A percentile compares a stretch with the other conserved stretches of the same genome.
Conservation (phyloP, 2,888 invertebrate genomes). For the Opisthograptis luteolata region DNA sequence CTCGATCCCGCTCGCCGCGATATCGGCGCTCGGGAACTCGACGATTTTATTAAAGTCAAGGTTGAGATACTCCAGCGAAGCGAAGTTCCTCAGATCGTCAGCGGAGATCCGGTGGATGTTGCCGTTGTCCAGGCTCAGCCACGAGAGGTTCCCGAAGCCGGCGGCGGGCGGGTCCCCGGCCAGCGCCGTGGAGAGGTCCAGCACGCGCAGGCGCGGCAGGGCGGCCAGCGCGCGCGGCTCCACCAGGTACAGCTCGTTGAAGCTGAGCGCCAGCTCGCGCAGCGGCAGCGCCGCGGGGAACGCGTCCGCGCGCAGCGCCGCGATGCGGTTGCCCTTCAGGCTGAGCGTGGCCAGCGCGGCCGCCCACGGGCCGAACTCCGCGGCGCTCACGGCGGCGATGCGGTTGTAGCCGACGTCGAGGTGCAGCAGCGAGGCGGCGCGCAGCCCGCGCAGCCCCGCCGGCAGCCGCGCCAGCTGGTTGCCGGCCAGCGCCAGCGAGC, state of each 20-base stretch:
- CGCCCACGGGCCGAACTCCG: constrained; percentile 90
- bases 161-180: constrained; percentile 88
- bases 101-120: constrained; percentile 85
- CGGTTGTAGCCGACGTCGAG: constrained; percentile 93
- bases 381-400: constrained; percentile 86
- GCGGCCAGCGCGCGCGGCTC: constrained; percentile 87
- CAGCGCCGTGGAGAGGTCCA: constrained; percentile 92
- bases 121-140: constrained; percentile 93
- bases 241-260: constrained; percentile 91
- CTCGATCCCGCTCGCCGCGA: constrained; percentile 54
- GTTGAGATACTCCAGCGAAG: constrained; percentile 90
- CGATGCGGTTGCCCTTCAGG: constrained; percentile 90
- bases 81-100: constrained; percentile 87
- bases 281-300: constrained; percentile 89
- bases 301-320: constrained; percentile 84
- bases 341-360: constrained; percentile 88
- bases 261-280: constrained; percentile 92
- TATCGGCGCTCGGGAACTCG: constrained; percentile 84
- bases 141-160: constrained; percentile 87
- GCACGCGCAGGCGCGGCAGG: constrained; percentile 88
- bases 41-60: constrained; percentile 92
- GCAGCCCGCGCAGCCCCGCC: constrained; percentile 84
- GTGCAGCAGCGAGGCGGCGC: constrained; percentile 85
- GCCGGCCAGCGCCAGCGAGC: constrained; percentile 89
- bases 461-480: constrained; percentile 89